A percentile compares a stretch with the other conserved stretches of the same genome.
phyloP scores from a whole-genome alignment of 2,888 invertebrate species.

The Lysandra bellargus region DNA sequence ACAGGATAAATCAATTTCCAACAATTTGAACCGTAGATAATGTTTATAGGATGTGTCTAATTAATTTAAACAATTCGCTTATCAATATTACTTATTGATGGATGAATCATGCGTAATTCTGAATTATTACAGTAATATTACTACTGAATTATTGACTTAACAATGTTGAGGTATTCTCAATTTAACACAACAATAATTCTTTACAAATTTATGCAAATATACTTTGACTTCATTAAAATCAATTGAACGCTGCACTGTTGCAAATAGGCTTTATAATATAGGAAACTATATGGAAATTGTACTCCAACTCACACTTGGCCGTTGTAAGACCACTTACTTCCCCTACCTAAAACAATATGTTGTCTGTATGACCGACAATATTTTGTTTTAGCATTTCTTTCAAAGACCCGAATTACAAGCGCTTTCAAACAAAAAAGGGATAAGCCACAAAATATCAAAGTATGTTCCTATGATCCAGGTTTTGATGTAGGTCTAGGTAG shows the following conservation, averaged over 20 bases:
- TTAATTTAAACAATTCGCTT: slow-evolving; percentile 10
- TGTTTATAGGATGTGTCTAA: slow-evolving; percentile 1
- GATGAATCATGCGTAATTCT: not conserved
- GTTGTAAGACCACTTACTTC: not conserved
- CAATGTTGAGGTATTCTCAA: not conserved
- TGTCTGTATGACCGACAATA: not conserved
- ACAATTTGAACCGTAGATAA: slow-evolving; percentile 11
- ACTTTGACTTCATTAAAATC: too few species aligned
- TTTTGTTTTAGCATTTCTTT: not conserved
- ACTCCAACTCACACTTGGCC: not conserved
- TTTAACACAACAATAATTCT: not conserved
- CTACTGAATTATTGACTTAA: not conserved
- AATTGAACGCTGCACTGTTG: not conserved
- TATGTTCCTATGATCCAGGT: not conserved
- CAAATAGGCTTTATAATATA: not conserved
- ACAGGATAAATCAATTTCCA: slow-evolving; percentile 12
- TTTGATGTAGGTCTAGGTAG: not conserved
- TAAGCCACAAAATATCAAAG: slow-evolving; percentile 5
- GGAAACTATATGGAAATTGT: not conserved
- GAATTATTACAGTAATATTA: not conserved
- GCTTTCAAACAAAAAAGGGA: not conserved
- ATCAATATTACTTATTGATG: not conserved
- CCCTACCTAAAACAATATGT: not conserved
- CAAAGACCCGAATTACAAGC: not conserved
- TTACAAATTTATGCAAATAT: not conserved